Evolutionary conservation across 2,888 invertebrate species (phyloP), one percentile per base, ranked within the genome.

Genomic region (Buathra laborator): DNA sequence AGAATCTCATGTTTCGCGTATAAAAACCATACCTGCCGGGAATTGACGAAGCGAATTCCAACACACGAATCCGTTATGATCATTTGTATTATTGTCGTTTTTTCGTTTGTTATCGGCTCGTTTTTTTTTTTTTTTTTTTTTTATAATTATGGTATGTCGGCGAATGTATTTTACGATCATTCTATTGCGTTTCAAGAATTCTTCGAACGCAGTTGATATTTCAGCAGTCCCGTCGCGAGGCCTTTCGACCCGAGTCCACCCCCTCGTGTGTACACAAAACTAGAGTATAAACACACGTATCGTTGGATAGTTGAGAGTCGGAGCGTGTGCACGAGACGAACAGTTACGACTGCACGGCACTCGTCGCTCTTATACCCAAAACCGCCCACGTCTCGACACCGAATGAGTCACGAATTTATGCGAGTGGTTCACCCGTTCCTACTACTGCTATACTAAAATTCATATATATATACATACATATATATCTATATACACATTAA

Each of bases 341-440:
- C 81, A 83, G 87, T 86, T 86, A 86, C 86, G 72, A 84, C 72
- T 79, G 83, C 75, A 43, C 66, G 71, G 68, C 74, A 79, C 80
- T 84, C 81, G 74, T 80, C 44, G 80, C 53, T 80, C 70, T 82
- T 77, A 59, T 43, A 64, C 76, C 67, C 68, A 16, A 37, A 71
- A 72, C 75, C 77, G 32, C 81, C 72, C 72, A 71, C 64, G 43
- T 51, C 72, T 70, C 78, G 64, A 44, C 16, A 53, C 48, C 53
- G 84, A 82, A 82, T 76, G 82, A 82, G 79, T 77, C 85, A 82
- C 82, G 85, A 79, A 85, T 85, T 85, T 85, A 85, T 85, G 82
- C 79, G 75, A 82, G 56, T 59, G 29, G 37, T 66, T 76, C 32
- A 64, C 76, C 76, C 24, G 43, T 66, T 1, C 64, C 75, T 37